Base-by-base conservation (phyloP, 2,797 vertebrate species). In the Poecile montanus region DNA sequence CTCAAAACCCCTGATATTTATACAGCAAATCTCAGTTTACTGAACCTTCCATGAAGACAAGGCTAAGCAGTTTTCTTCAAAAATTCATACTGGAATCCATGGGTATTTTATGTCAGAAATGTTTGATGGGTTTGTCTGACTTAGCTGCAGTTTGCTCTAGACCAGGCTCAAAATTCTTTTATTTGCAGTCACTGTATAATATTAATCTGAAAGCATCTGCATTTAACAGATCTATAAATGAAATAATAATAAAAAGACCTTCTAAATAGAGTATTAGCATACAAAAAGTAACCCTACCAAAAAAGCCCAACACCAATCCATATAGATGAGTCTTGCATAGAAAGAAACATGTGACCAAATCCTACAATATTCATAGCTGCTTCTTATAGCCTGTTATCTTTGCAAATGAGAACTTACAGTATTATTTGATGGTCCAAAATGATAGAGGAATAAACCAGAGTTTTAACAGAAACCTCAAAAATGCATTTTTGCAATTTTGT, bases 321-420 rank as follows among this genome's bases (percentile, higher is more conserved):
- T 0, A 0, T 7, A 65, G 58, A 47, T 19, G 70, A 47, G 4
- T 10, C 26, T 70, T 63, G 17, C 18, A 34, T 3, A 66, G 44
- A 44, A 51, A 42, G 6, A 54, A 56, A 25, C 0, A 8, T 15
- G 51, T n/a, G n/a, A 54, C 29, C 23, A 60, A 29, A 72, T 7
- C 29, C 56, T 34, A 53, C 6, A 42, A 84, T 30, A 51, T 25
- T 62, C n/a, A 68, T 22, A 44, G 29, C 32, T 68, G 32, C 40
- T 53, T 1, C 13, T 66, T 78, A 42, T 56, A 6, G 3, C 17
- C 8, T 48, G 21, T 42, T 81, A 20, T 13, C 53, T 47, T n/a
- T 9, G 23, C 32, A 92, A 80, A 81, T 53, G 6, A 67, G 67
- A 42, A 56, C 12, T 60, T 94, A 34, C 20, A 29, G 16, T 78